phyloP scores from a whole-genome alignment of 2,113 vertebrate species.

The Osmerus mordax region DNA sequence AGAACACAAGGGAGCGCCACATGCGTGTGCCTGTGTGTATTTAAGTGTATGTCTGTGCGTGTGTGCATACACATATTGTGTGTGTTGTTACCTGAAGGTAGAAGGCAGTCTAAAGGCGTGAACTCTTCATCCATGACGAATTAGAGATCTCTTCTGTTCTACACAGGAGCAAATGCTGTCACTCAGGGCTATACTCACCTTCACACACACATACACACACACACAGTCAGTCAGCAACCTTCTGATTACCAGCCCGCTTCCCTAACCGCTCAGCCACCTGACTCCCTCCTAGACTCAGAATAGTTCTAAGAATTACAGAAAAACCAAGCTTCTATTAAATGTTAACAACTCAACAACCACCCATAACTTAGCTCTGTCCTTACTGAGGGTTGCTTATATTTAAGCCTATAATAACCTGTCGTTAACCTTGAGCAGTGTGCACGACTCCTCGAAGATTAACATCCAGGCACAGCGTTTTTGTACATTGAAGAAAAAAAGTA shows the following conservation, averaged over 20 bases:
- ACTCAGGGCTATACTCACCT: slow-evolving; percentile 9
- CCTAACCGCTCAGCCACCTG: too few species aligned
- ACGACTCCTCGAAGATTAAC: too few species aligned
- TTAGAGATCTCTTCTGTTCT: slow-evolving; percentile 35
- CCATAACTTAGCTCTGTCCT: too few species aligned
- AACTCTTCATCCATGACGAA: slow-evolving; percentile 66
- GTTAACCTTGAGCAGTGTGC: too few species aligned
- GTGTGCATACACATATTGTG: neutral
- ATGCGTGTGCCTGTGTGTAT: slow-evolving; percentile 29
- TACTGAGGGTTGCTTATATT: too few species aligned
- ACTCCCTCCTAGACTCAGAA: too few species aligned
- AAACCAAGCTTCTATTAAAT: too few species aligned
- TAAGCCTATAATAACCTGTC: too few species aligned
- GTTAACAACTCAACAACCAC: too few species aligned
- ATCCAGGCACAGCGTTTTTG: too few species aligned
- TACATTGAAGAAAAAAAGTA: too few species aligned
- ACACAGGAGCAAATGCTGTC: slow-evolving; percentile 19
- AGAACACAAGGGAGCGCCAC: slow-evolving; percentile 27
- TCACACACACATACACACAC: neutral
- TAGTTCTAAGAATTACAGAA: neutral
- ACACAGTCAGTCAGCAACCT: neutral
- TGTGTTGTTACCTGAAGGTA: slow-evolving; percentile 64
- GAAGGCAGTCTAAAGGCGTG: slow-evolving; percentile 71
- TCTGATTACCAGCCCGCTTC: too few species aligned
- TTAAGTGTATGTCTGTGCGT: neutral